Evolutionary conservation across 2,113 vertebrate genomes (phyloP).

Genomic region (Gnathonemus longibarbis): DNA sequence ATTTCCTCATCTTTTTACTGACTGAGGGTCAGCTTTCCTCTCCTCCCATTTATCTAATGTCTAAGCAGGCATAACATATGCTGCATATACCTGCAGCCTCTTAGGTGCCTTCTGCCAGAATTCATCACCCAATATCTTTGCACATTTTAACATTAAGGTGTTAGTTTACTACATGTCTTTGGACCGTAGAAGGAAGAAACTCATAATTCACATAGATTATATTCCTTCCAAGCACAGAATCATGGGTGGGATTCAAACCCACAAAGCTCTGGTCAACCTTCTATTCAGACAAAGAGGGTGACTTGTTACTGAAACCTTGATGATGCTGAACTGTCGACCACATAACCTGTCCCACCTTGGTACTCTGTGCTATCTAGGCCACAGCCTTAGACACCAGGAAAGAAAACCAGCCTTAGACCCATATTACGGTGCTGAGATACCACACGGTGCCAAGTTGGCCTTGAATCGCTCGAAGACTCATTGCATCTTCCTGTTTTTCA

Average conservation of each 20-base stretch:
- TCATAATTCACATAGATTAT: not conserved
- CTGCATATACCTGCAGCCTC: not conserved
- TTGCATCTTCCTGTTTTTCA: not conserved
- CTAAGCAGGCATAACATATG: not conserved
- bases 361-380: not conserved
- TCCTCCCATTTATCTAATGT: not conserved
- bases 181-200: not conserved
- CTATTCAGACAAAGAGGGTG: not conserved
- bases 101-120: not conserved
- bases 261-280: not conserved
- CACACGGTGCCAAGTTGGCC: not conserved
- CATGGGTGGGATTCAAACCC: not conserved
- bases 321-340: not conserved
- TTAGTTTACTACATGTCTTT: not conserved
- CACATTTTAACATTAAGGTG: not conserved
- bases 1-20: not conserved
- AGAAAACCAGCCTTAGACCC: not conserved
- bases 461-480: not conserved
- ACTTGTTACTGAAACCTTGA: not conserved
- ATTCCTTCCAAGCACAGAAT: not conserved
- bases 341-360: not conserved
- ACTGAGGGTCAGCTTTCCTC: not conserved
- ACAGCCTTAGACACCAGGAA: not conserved
- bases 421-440: not conserved
- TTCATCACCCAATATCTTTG: not conserved